Conservation (phyloP, 2,797 vertebrate genomes). For the Sebastes diaconus region DNA sequence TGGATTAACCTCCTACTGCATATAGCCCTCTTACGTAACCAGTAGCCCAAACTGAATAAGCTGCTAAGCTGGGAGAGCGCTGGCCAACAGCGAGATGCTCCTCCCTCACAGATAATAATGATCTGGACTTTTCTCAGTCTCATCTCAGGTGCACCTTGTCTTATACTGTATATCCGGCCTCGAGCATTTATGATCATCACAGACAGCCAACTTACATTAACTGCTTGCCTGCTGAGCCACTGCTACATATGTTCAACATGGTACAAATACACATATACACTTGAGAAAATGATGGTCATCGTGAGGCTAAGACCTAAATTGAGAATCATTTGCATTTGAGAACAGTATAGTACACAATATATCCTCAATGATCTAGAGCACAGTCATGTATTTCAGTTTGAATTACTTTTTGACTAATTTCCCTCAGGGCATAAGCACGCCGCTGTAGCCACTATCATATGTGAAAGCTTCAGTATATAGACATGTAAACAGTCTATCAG, state of each 20-base stretch:
- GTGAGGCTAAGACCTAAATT: not conserved
- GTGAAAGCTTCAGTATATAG: not conserved
- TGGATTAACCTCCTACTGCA: slow-evolving; percentile 79
- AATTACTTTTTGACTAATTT: not conserved
- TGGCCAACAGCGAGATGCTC: slow-evolving; percentile 28
- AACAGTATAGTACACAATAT: not conserved
- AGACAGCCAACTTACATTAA: not conserved
- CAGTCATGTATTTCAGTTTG: not conserved
- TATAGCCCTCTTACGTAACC: slow-evolving; percentile 80
- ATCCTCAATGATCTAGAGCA: slow-evolving; percentile 22
- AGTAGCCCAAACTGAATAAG: slow-evolving; percentile 69
- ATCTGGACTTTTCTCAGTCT: not conserved
- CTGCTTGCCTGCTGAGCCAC: not conserved
- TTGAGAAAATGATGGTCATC: not conserved
- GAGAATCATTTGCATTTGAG: slow-evolving; percentile 30
- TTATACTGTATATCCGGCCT: not conserved
- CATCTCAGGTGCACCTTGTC: not conserved
- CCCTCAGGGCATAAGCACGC: not conserved
- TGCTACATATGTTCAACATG: not conserved
- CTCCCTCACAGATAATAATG: slow-evolving; percentile 31
- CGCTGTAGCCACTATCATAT: not conserved
- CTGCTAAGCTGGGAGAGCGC: slow-evolving; percentile 72
- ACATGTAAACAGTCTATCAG: not conserved
- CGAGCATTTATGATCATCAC: not conserved
- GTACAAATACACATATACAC: not conserved